Base-by-base conservation (phyloP, 2,888 invertebrate species). In the Hyles lineata region DNA sequence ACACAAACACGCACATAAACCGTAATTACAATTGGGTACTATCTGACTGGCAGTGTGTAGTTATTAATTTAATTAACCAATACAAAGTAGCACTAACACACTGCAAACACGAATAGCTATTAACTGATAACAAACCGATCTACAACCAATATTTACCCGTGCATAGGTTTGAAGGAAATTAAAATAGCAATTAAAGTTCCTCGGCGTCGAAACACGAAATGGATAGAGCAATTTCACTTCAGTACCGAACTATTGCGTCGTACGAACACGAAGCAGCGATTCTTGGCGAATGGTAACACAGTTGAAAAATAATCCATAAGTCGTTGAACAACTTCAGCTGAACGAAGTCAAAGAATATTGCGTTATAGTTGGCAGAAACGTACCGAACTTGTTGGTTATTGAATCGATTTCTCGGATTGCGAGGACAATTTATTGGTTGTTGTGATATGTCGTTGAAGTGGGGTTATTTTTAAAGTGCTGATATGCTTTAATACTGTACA, bases 261-360 rank as follows among this genome's bases (percentile, higher is more conserved):
- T 75, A 74, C 76, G 74, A 81, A 77, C 77, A 75, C 78, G 75
- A 73, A 76, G 72, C 59, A 74, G 76, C 80, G 82, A 73, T 77
- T 80, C 72, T 69, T 59, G 70, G 73, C 74, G 80, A 78, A 79
- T 78, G 76, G 80, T 76, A 78, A 77, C 73, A 32, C 73, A 80
- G 83, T 83, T 79, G 82, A 82, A 83, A 84, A 83, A 85, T 85
- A 84, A 84, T 86, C 80, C 79, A 82, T 79, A 77, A 79, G 71
- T 80, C 78, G 78, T 79, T 43, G 15, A 63, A 43, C 23, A 67
- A 67, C 67, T 72, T 55, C 55, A 35, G 35, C 32, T n/a, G 52
- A 50, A 55, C 58, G 23, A 58, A 50, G 70, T 69, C 81, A 77
- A 43, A 76, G 81, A 78, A 71, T 70, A 72, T 17, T 19, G 17